phyloP scores from a whole-genome alignment of 2,797 vertebrate genomes.

The Danio kyathit region DNA sequence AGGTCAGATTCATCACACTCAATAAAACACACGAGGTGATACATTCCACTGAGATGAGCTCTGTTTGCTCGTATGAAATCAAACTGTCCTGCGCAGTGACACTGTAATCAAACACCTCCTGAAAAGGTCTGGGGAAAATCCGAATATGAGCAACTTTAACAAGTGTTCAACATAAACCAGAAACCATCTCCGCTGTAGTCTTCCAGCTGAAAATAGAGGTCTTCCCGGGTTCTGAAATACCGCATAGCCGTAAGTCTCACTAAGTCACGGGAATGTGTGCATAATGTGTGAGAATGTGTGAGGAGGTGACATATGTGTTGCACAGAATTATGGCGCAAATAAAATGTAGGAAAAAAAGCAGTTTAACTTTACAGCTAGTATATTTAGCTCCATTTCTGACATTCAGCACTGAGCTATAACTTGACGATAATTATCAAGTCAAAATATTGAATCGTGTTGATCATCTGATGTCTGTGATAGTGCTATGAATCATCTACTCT shows the following conservation, averaged over 20 bases:
- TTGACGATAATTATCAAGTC: neutral
- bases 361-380: neutral
- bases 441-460: neutral
- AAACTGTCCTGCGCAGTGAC: slow-evolving; percentile 19
- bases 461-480: neutral
- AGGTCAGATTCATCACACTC: neutral
- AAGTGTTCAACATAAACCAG: slow-evolving; percentile 33
- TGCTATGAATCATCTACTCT: neutral
- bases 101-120: slow-evolving; percentile 25
- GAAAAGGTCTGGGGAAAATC: slow-evolving; percentile 18
- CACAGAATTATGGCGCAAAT: slow-evolving; percentile 1
- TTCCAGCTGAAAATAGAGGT: neutral
- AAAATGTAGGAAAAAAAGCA: neutral
- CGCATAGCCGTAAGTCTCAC: neutral
- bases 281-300: slow-evolving; percentile 1
- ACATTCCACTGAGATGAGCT: slow-evolving; percentile 13
- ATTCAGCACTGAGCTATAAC: neutral
- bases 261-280: slow-evolving; percentile 19
- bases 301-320: slow-evolving; percentile 16
- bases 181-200: neutral
- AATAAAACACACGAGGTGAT: slow-evolving; percentile 7
- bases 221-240: neutral
- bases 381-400: neutral
- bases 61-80: neutral
- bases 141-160: neutral